Percentiles rank a stretch among this genome's conserved stretches.
phyloP scores from a whole-genome alignment of 2,888 invertebrate species.

The Drosophila pseudotakahashii region DNA sequence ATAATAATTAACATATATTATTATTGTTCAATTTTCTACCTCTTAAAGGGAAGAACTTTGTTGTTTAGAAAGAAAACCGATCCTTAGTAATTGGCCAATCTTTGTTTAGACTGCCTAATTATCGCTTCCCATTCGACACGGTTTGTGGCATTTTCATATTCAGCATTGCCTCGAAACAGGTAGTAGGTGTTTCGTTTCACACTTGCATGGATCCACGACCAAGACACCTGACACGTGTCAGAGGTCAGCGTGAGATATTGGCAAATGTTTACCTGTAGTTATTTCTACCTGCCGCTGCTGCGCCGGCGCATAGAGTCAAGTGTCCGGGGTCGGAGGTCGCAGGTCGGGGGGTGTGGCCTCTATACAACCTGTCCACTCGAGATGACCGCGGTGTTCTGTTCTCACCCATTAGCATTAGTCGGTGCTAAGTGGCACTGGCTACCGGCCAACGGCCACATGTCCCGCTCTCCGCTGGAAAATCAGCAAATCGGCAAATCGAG shows the following conservation, averaged over 20 bases:
- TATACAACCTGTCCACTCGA: slow-evolving; percentile 74
- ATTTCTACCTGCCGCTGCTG: slow-evolving; percentile 68
- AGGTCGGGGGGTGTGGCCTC: slow-evolving; percentile 32
- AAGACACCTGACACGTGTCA: slow-evolving; percentile 63
- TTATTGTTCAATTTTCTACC: too few relatives aligned
- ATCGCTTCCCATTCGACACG: slow-evolving; percentile 7
- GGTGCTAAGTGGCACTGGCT: slow-evolving; percentile 33
- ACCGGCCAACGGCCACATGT: slow-evolving; percentile 69
- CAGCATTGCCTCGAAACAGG: slow-evolving; percentile 32
- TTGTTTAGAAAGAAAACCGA: neutral
- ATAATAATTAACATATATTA: too few relatives aligned
- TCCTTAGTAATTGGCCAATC: neutral
- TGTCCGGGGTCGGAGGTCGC: too few relatives aligned
- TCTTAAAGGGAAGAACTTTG: too few relatives aligned
- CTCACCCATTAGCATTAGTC: slow-evolving; percentile 12
- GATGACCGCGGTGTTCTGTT: slow-evolving; percentile 64
- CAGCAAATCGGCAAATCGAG: slow-evolving; percentile 10
- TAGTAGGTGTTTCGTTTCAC: slow-evolving; percentile 21
- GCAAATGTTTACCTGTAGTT: slow-evolving; percentile 76
- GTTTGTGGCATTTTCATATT: neutral
- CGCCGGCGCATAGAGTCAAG: slow-evolving; percentile 82
- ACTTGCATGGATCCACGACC: slow-evolving; percentile 18
- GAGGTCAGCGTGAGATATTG: slow-evolving; percentile 51
- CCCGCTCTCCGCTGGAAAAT: slow-evolving; percentile 11
- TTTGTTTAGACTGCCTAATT: neutral